Conservation (phyloP, 2,113 vertebrate genomes). For the Rallus limicola region DNA sequence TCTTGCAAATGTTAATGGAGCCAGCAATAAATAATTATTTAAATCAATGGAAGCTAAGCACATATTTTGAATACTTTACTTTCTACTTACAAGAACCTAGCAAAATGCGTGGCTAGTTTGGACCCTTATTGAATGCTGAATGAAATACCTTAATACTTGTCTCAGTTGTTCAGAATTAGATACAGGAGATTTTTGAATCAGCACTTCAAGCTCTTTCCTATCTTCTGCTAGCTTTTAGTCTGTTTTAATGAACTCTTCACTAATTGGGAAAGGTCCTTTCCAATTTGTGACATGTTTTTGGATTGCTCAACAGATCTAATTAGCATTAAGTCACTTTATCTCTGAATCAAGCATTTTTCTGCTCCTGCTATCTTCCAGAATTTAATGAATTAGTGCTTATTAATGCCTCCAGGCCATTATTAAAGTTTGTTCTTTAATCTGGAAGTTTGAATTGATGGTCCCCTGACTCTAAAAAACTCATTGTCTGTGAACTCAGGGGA, state of each 20-base stretch:
- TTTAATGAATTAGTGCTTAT: constrained; percentile 55
- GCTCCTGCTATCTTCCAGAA: neutral
- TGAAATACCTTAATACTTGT: neutral
- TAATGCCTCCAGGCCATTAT: constrained; percentile 4
- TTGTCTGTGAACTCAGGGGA: neutral
- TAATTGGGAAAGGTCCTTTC: constrained; percentile 36
- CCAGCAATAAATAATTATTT: neutral
- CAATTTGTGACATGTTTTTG: constrained; percentile 26
- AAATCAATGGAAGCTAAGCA: neutral
- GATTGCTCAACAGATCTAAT: constrained; percentile 53
- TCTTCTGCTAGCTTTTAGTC: neutral
- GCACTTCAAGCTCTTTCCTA: neutral
- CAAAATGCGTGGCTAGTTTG: neutral
- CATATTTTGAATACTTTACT: neutral
- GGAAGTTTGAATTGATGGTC: constrained; percentile 4
- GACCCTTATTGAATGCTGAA: neutral
- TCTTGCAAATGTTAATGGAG: neutral
- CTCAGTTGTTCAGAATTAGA: neutral
- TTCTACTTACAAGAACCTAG: neutral
- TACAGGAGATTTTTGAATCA: neutral
- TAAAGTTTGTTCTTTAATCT: constrained; percentile 27
- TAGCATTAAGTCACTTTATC: constrained; percentile 58
- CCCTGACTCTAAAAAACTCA: neutral
- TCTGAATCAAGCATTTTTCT: constrained; percentile 40
- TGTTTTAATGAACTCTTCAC: constrained; percentile 41